Evolutionary conservation across 2,113 vertebrate species (phyloP), one percentile per base, ranked within the genome.

Genomic region (Oncorhynchus nerka): DNA sequence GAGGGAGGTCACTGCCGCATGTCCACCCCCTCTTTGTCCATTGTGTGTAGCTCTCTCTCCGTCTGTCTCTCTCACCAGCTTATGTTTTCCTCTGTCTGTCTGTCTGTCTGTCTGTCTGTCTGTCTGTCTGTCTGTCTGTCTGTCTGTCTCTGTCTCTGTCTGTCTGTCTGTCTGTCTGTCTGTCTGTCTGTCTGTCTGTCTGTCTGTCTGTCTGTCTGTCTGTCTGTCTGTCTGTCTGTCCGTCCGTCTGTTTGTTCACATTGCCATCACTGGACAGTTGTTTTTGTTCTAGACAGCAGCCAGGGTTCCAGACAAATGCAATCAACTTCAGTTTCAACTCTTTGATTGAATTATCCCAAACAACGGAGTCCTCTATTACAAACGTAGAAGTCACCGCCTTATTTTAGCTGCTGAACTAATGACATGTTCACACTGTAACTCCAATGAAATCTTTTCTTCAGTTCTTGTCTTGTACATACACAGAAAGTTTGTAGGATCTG

Each of bases 231-330:
- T 62, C 16, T 24, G 61, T 64, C 16, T 24, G 61, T 64, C 16
- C 11, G 19, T 7, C 7, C 9, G 34, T 7, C 2, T 39, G 39
- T 8, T 0, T 39, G 39, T 45, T 11, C 39, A 45, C 39, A 45
- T 45, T 11, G 2, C 8, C 8, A 45, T 11, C 39, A 45, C 39
- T 12, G 39, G 39, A 45, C 39, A 11, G 39, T 11, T 45, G 39
- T 45, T 11, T 9, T 45, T 45, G 39, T 45, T 9, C 9, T 45
- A 45, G 39, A 45, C 9, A 45, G 39, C 9, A 45, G 39, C 8
- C 59, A 62, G 59, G 59, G n/a, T 62, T 62, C 59, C 7, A 62
- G n/a, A n/a, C 59, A 62, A 62, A 62, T 62, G 59, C 59, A 34
- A 39, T 39, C 3, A 34, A n/a, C 19, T 28, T 30, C 67, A 68